Base-by-base conservation (phyloP, 2,113 vertebrate species). In the Rhynchomys soricoides region DNA sequence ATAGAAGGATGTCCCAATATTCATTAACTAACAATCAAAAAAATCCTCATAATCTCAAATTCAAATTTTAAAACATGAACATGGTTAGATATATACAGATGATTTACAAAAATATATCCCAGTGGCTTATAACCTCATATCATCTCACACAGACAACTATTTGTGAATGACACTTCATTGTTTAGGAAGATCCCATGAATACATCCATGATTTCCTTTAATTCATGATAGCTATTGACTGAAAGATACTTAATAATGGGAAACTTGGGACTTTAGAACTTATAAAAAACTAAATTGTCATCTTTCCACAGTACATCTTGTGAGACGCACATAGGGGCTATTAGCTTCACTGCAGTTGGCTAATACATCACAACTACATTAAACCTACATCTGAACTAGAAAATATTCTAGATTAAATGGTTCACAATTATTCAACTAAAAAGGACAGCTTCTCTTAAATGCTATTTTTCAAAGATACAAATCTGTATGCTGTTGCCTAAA, bases 341-440 rank as follows among this genome's bases (percentile, higher is more conserved):
- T 37, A 7, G 2, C 81, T 87, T 45, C 62, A 0, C 79, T 83
- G 50, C 3, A 74, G 22, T 22, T 85, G 45, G 5, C 24, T 24
- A 91, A 57, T n/a, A 45, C 1, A 37, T 91, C 79, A n/a, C 57
- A 86, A 1, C 55, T 37, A 70, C 43, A 77, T 37, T 91, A 73
- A 85, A 1, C 9, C 57, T 59, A 77, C 17, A 88, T 87, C 71
- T 85, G 34, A 31, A 21, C 55, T 50, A 45, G 17, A 62, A 7
- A 45, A 66, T 66, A 91, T 52, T 86, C 16, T 50, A 50, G 11
- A 70, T 37, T 70, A 86, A 50, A 86, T 70, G 21, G 10, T 48
- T 90, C 88, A 7, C 94, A 95, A 75, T 59, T 52, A 37, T 11
- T 24, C 22, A 82, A 50, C 92, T 87, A 94, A 87, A 87, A 21